Base-by-base conservation (phyloP, 2,797 vertebrate species). In the Molossus molossus region DNA sequence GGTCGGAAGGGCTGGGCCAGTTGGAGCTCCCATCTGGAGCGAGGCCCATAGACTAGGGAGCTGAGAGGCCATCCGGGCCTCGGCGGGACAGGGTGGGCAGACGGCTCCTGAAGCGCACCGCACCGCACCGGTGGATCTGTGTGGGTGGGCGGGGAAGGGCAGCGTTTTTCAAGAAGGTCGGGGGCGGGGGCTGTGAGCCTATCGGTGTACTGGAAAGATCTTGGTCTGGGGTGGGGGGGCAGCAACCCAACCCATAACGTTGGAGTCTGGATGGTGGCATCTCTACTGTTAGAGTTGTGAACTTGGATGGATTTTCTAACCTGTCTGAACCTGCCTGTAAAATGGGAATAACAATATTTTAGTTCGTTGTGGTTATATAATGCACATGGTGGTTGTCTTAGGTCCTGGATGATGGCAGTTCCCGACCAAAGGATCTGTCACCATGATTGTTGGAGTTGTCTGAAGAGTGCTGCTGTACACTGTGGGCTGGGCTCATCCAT, bases 121-220 rank as follows among this genome's bases (percentile, higher is more conserved):
- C 15, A 5, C 55, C 58, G 21, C 81, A 94, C 95, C 94, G 95
- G 95, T 97, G 93, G 94, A 62, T 92, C 18, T 23, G 50, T 3
- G 17, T 18, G 5, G 55, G 72, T n/a, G 90, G 76, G 81, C 33
- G 37, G 65, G 58, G 6, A 65, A 67, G 76, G 73, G 58, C 18
- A 37, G 53, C 65, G n/a, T 79, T 87, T 87, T 60, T n/a, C 48
- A 2, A 23, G 58, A 21, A 25, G 67, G 45, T 13, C 48, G 20
- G 4, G 11, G 53, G 70, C 37, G 58, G 50, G 90, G 50, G 57
- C 53, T 87, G 21, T 50, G 45, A 79, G 84, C 73, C 5, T 5
- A 33, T 10, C 90, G 0, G 45, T 6, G 12, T 58, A 29, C 70
- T 75, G 87, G 80, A 27, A 83, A 57, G 60, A 81, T 70, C 40